phyloP scores from a whole-genome alignment of 2,113 vertebrate species.

The Engraulis encrasicolus region DNA sequence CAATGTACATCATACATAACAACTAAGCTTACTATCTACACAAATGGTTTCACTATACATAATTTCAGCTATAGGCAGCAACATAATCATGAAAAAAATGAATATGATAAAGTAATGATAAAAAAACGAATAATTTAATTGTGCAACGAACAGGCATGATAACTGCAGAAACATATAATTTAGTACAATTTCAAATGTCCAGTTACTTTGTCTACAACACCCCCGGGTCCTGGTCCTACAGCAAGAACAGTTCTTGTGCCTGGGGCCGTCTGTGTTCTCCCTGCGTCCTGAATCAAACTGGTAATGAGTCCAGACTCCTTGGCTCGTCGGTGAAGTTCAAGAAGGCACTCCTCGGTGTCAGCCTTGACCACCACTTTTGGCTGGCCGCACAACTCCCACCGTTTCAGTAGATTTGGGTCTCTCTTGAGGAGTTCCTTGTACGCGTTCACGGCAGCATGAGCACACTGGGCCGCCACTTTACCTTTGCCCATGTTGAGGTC shows the following conservation, averaged over 20 bases:
- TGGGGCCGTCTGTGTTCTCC: constrained; percentile 93
- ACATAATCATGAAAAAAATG: too few relatives aligned
- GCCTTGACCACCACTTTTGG: constrained; percentile 95
- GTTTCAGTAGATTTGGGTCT: constrained; percentile 85
- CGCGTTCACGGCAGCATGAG: constrained; percentile 91
- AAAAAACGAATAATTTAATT: too few relatives aligned
- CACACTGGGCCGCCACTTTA: constrained; percentile 93
- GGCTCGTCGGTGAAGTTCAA: constrained; percentile 81
- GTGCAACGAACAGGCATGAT: not conserved
- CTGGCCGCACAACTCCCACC: constrained; percentile 95
- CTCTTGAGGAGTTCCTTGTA: constrained; percentile 87
- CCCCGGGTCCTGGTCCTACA: constrained; percentile 87
- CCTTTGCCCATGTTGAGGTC: constrained; percentile 98
- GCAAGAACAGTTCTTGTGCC: constrained; percentile 93
- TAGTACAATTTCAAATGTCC: constrained; percentile 92
- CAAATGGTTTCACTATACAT: too few relatives aligned
- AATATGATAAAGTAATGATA: too few relatives aligned
- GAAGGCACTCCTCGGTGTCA: constrained; percentile 84
- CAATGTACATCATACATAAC: too few relatives aligned
- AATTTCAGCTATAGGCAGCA: too few relatives aligned
- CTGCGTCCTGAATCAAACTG: constrained; percentile 94
- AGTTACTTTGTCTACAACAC: constrained; percentile 87
- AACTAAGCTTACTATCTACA: too few relatives aligned
- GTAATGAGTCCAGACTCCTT: constrained; percentile 84
- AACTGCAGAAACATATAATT: constrained; percentile 14